These are phyloP conservation scores for Heliconius cydno DNA, from an alignment of 2,888 invertebrate genomes.

Conservation along the genomic window DNA sequence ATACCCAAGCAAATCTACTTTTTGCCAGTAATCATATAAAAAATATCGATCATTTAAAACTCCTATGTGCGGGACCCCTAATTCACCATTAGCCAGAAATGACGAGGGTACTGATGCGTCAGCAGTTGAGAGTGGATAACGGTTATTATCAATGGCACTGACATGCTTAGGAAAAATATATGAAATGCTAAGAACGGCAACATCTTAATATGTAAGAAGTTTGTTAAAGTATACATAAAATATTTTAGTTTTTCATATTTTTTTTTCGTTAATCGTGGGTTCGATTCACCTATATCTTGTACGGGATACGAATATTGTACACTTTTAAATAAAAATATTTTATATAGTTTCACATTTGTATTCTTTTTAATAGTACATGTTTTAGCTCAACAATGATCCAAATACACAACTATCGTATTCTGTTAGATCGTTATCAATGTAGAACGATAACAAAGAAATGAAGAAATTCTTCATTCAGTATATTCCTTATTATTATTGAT, in stretches of 20 bases:
- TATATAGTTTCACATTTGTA: no score
- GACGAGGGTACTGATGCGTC: slow-evolving; percentile 47
- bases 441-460: no score
- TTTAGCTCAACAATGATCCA: no score
- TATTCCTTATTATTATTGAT: no score
- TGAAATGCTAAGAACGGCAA: not conserved
- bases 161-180: slow-evolving; percentile 40
- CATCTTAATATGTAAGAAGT: not conserved
- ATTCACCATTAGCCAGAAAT: slow-evolving; percentile 44
- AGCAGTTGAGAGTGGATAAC: slow-evolving; percentile 54
- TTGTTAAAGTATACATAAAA: not conserved
- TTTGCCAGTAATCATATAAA: slow-evolving; percentile 15
- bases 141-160: slow-evolving; percentile 48
- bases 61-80: slow-evolving; percentile 20
- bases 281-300: no score
- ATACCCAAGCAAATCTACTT: not conserved
- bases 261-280: no score
- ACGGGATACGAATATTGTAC: no score
- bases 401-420: no score
- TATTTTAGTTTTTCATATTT: not conserved
- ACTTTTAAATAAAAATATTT: no score
- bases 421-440: no score
- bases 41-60: slow-evolving; percentile 24
- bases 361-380: no score
- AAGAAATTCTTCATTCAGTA: no score